phyloP scores from a whole-genome alignment of 2,797 vertebrate species.

The Monodelphis domestica region DNA sequence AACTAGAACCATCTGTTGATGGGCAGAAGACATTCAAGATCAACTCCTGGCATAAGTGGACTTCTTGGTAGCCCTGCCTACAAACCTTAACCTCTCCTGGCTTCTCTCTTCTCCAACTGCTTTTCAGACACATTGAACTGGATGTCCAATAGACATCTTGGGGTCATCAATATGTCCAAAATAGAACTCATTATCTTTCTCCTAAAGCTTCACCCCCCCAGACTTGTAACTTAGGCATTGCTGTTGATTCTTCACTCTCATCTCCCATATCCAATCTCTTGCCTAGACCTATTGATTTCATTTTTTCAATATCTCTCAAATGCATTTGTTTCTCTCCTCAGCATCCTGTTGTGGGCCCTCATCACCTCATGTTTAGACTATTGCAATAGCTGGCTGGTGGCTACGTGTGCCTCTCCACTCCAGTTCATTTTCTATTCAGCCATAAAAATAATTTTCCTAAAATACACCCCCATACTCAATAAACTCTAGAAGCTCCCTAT shows the following conservation, averaged over 20 bases:
- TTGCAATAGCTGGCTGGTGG: background rate
- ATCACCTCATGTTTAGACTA: background rate
- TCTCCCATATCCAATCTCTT: background rate
- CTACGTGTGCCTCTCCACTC: background rate
- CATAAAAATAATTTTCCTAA: background rate
- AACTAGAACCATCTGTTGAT: background rate
- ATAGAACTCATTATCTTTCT: background rate
- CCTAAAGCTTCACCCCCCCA: background rate
- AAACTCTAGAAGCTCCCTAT: background rate
- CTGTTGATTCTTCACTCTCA: background rate
- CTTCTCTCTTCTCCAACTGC: background rate
- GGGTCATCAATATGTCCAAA: background rate
- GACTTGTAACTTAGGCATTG: background rate
- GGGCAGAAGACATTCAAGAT: background rate
- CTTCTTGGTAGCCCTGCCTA: background rate
- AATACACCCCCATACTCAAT: background rate
- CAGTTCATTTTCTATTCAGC: background rate
- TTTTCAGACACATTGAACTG: background rate
- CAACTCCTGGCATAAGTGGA: background rate
- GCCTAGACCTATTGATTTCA: background rate
- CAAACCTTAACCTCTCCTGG: background rate
- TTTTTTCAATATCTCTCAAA: background rate
- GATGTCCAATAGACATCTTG: background rate
- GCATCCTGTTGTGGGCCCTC: fast-evolving
- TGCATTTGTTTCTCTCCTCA: background rate